Evolutionary conservation across 1,140 invertebrate species (phyloP).

Genomic region (Schmidtea mediterranea): DNA sequence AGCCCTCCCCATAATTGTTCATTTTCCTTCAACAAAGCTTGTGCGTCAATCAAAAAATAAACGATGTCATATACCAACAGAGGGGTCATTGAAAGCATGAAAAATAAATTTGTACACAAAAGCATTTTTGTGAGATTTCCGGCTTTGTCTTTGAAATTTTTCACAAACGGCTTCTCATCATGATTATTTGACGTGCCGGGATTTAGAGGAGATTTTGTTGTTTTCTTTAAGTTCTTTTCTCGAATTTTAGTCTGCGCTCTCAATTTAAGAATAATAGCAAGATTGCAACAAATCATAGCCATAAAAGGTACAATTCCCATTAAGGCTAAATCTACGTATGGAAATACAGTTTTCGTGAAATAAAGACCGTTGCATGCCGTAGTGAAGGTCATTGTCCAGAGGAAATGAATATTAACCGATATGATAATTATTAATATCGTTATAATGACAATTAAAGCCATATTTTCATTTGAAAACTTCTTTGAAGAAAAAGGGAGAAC

Average conservation of each 20-base stretch:
- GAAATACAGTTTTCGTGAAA: too few species aligned
- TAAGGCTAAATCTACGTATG: not conserved
- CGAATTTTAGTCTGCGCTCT: not conserved
- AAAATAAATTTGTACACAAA: constrained; percentile 5
- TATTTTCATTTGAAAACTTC: not conserved
- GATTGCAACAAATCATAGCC: not conserved
- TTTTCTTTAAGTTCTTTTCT: not conserved
- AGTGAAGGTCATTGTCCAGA: too few species aligned
- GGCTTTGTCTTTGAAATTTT: not conserved
- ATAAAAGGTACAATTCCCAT: not conserved
- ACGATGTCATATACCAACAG: not conserved
- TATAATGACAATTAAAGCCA: not conserved
- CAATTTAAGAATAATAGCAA: not conserved
- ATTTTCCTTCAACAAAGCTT: not conserved
- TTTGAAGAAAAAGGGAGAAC: not conserved
- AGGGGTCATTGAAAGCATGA: not conserved
- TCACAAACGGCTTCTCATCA: too few species aligned
- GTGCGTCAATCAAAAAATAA: not conserved
- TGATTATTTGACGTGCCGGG: too few species aligned
- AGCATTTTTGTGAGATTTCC: constrained; percentile 3
- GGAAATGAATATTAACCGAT: too few species aligned
- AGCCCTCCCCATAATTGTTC: not conserved
- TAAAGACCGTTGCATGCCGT: too few species aligned
- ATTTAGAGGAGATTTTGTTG: too few species aligned
- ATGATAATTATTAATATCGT: too few species aligned